Conservation (phyloP, 2,888 invertebrate genomes). For the Heliconius sara region DNA sequence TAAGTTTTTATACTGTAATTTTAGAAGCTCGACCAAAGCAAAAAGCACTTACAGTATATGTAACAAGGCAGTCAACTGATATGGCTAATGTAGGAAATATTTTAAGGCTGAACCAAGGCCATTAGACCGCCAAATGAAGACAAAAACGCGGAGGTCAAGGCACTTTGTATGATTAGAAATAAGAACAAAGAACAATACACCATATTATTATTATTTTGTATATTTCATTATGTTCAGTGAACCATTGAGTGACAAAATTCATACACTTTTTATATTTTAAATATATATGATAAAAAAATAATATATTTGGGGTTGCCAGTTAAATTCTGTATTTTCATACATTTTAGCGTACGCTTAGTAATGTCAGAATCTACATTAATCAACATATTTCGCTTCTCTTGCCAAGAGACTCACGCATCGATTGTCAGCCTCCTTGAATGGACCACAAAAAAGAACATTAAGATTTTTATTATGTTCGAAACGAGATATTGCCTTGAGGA, state of each 20-base stretch:
- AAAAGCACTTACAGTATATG: conserved; percentile 39
- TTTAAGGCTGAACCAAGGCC: conserved; percentile 69
- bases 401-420: conserved; percentile 43
- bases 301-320: background rate
- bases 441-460: conserved; percentile 74
- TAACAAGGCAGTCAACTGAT: conserved; percentile 41
- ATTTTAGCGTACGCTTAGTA: conserved; percentile 27
- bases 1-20: conserved; percentile 38
- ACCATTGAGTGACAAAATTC: background rate
- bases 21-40: conserved; percentile 35
- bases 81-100: conserved; percentile 76
- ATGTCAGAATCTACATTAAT: conserved; percentile 33
- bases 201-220: conserved; percentile 38
- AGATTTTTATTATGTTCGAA: conserved; percentile 74
- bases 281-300: no score
- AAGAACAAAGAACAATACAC: conserved; percentile 65
- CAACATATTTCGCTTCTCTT: conserved; percentile 22
- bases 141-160: conserved; percentile 72
- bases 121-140: conserved; percentile 66
- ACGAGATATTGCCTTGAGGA: conserved; percentile 76
- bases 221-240: conserved; percentile 27
- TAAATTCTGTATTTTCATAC: conserved; percentile 9
- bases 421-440: conserved; percentile 71
- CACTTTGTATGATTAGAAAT: conserved; percentile 68
- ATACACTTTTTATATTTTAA: background rate